Evolutionary conservation across 2,113 vertebrate species (phyloP).

Genomic region (Mellivora capensis): DNA sequence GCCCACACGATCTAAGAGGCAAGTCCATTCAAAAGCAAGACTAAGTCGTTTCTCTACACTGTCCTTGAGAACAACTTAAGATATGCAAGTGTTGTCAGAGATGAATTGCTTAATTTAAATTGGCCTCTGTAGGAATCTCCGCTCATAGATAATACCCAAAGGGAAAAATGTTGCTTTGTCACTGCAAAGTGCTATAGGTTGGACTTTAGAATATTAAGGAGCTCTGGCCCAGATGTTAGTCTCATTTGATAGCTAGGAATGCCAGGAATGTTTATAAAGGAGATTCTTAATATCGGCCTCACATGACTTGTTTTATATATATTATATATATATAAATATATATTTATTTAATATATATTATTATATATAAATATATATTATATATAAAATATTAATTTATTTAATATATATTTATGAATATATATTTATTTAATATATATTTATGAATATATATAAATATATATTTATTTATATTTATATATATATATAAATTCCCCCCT

Average conservation of each 20-base stretch:
- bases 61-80: slow-evolving; percentile 48
- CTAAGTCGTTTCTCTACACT: not conserved
- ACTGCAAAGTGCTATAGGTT: not conserved
- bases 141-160: slow-evolving; percentile 22
- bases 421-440: too few relatives aligned
- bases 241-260: not conserved
- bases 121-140: not conserved
- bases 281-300: not conserved
- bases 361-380: not conserved
- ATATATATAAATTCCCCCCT: not conserved
- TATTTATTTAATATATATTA: too few relatives aligned
- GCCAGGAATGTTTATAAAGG: not conserved
- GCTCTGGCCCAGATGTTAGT: not conserved
- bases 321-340: not conserved
- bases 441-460: too few relatives aligned
- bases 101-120: slow-evolving; percentile 58
- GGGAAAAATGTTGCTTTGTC: not conserved
- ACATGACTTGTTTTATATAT: not conserved
- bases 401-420: not conserved
- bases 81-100: slow-evolving; percentile 53
- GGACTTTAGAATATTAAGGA: not conserved
- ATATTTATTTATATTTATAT: too few relatives aligned
- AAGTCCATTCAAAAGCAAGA: not conserved
- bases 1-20: not conserved
- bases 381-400: not conserved